Base-by-base conservation (phyloP, 2,888 invertebrate species). In the Zeuzera pyrina region DNA sequence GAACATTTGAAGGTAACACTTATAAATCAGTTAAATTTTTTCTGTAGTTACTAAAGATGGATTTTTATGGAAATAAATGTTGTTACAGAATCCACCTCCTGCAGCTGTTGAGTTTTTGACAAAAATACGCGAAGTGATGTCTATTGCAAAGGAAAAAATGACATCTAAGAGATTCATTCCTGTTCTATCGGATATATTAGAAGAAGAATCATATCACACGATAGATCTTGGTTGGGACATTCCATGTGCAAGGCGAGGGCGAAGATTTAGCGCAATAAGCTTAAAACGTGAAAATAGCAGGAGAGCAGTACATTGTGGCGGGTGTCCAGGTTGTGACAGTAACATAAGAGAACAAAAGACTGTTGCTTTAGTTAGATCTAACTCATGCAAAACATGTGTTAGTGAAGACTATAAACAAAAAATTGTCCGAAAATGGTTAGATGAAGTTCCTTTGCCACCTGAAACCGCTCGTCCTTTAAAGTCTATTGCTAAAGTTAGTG, bases 61-160 rank as follows among this genome's bases (percentile, higher is more conserved):
- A 8, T 11, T 22, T 22, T 22, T 22, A 22, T 11, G 5, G 11
- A n/a, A 22, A 8, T 4, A 22, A 22, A 19, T 19, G 12, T 30
- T 35, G 35, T 85, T 86, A 26, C 74, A 94, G 91, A 88, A 93
- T 47, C 96, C 96, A 26, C 95, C 96, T 11, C 94, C 94, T 31
- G 94, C 94, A 34, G 95, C 96, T 10, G 78, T 95, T 36, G 95
- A 96, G 58, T 96, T 96, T 67, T 84, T 96, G 28, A 85, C 88
- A 2, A 94, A 94, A 84, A 93, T 96, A 43, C 88, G 96, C 13
- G 94, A 95, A 83, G 94, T 95, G 12, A 95, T 95, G 64, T 86
- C 91, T 10, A 89, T 95, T 28, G 95, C 95, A 3, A 94, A 94
- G 62, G 91, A 92, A 47, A 94, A 94, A 72, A 94, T 95, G 91